Evolutionary conservation across 2,797 vertebrate genomes (phyloP).

Genomic region (Coregonus sp.): DNA sequence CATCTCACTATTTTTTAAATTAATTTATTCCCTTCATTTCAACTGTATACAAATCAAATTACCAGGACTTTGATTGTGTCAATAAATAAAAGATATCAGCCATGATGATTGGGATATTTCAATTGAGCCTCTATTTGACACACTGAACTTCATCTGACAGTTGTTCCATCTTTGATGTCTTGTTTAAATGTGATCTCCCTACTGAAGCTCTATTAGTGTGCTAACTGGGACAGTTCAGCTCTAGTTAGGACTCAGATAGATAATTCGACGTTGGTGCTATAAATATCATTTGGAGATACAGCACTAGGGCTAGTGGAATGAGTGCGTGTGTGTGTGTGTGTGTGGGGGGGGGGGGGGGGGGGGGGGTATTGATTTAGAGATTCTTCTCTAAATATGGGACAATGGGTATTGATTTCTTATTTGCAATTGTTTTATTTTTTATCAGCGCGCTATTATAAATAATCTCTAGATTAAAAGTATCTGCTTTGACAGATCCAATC

Average conservation of each 20-base stretch:
- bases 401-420: background rate
- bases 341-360: too few species aligned
- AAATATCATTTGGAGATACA: slow-evolving; percentile 87
- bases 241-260: slow-evolving; percentile 95
- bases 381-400: background rate
- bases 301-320: slow-evolving; percentile 4
- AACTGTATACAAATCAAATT: background rate
- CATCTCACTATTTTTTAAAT: background rate
- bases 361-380: too few species aligned
- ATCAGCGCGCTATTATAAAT: too few species aligned
- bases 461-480: too few species aligned
- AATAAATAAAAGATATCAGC: background rate
- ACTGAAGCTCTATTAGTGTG: slow-evolving; percentile 88
- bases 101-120: slow-evolving; percentile 17
- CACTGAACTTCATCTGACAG: slow-evolving; percentile 81
- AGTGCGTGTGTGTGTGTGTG: slow-evolving; percentile 22
- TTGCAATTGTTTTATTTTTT: too few species aligned
- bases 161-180: slow-evolving; percentile 89
- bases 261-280: slow-evolving; percentile 93
- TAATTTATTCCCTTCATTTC: background rate
- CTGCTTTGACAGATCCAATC: too few species aligned
- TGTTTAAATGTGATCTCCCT: slow-evolving; percentile 85
- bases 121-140: slow-evolving; percentile 43
- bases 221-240: slow-evolving; percentile 95
- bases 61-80: background rate